phyloP scores from a whole-genome alignment of 2,113 vertebrate species.

The Sturnus vulgaris region DNA sequence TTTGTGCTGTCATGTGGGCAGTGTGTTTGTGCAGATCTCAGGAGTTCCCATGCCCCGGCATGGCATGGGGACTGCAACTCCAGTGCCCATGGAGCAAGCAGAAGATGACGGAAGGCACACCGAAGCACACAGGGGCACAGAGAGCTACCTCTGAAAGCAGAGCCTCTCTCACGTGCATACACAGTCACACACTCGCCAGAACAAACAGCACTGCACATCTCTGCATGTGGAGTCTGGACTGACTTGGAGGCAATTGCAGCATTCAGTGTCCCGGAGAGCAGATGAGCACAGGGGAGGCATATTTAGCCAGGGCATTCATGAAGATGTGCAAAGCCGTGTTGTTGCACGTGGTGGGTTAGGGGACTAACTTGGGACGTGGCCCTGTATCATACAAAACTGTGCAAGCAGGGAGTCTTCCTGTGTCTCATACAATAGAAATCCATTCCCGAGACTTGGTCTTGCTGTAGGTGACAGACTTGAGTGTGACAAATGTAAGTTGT shows the following conservation, averaged over 20 bases:
- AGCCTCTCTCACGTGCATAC: fast-evolving
- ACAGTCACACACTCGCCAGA: not conserved
- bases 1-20: not conserved
- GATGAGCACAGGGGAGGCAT: not conserved
- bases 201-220: not conserved
- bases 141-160: not conserved
- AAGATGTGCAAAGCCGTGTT: not conserved
- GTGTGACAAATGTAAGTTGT: not conserved
- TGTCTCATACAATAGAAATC: not conserved
- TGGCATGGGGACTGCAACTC: not conserved
- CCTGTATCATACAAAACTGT: not conserved
- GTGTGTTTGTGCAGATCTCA: not conserved
- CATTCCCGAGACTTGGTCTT: not conserved
- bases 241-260: not conserved
- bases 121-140: not conserved
- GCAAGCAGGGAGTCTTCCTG: not conserved
- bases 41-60: not conserved
- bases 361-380: fast-evolving
- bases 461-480: not conserved
- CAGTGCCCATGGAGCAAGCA: not conserved
- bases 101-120: fast-evolving
- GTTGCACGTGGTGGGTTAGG: not conserved
- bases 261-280: fast-evolving
- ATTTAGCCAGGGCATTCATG: fast-evolving
- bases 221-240: fast-evolving